Base-by-base conservation (phyloP, 2,113 vertebrate genomes). In the Gasterosteus aculeatus region DNA sequence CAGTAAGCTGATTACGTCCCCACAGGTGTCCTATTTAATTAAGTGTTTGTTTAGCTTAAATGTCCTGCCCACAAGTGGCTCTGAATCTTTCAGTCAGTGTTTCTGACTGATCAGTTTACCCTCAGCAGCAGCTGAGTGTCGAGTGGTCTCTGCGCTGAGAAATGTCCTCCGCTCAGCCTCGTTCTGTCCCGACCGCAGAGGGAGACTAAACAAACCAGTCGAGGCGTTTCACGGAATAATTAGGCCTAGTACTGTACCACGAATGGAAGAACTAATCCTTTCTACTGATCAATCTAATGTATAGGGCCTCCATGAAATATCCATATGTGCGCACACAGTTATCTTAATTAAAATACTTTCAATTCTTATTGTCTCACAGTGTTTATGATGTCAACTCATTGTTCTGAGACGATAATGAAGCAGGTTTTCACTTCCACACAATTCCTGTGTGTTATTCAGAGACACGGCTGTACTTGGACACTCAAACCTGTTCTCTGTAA, bases 1-100 rank as follows among this genome's bases (percentile, higher is more conserved):
- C 75, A 60, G 73, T 87, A 91, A 90, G 83, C 83, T 78, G 79
- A 88, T 89, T 85, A 86, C 65, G 69, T 72, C 80, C 39, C 85
- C 63, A 77, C 78, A 83, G 72, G 79, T 85, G 84, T 87, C 71
- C 82, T 75, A 72, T 85, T 76, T 84, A 73, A 80, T 76, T 84
- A 73, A 80, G 71, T 70, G 61, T 83, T 84, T 81, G 81, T 85
- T 83, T 69, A 67, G 75, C 66, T 68, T 54, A 78, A 81, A 80
- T 58, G 8, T 82, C 72, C 54, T 85, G 66, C 33, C 38, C 72
- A 81, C 69, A 77, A 66, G 58, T 46, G 29, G 33, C 31, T 60
- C 56, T 49, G 68, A 83, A 51, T 53, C 59, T 61, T 41, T 26
- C 22, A 26, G 41, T 64, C 51, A 76, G 65, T 72, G 35, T 44